These are phyloP conservation scores for Heliothis virescens DNA, from an alignment of 1,140 invertebrate species.

Conservation along the genomic window DNA sequence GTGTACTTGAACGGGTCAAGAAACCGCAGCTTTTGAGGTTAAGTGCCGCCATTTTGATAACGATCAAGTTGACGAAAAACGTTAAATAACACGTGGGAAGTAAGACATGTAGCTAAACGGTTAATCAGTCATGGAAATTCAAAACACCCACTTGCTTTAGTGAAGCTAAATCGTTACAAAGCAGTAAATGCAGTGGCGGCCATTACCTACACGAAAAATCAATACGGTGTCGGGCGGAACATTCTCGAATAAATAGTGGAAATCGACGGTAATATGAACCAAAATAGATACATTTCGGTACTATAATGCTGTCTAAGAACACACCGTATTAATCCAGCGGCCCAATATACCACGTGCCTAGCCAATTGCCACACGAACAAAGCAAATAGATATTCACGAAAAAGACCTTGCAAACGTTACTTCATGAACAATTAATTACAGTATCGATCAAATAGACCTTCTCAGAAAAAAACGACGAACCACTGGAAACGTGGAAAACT, in stretches of 20 bases:
- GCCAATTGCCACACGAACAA: not conserved
- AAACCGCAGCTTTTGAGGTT: slow-evolving; percentile 9
- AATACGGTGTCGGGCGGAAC: slow-evolving; percentile 52
- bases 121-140: not conserved
- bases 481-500: not conserved
- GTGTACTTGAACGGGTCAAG: not conserved
- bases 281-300: not conserved
- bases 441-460: not conserved
- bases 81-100: slow-evolving; percentile 17
- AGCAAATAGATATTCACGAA: not conserved
- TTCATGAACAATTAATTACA: not conserved
- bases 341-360: not conserved
- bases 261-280: not conserved
- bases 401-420: not conserved
- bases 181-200: slow-evolving; percentile 45
- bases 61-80: no score
- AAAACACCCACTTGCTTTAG: not conserved
- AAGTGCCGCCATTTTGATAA: slow-evolving; percentile 40
- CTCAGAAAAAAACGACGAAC: not conserved
- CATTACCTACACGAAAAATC: slow-evolving; percentile 58
- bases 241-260: slow-evolving; percentile 55
- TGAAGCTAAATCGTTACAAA: not conserved
- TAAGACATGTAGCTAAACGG: not conserved
- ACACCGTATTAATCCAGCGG: not conserved
- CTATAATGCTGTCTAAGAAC: not conserved